Base-by-base conservation (phyloP, 2,888 invertebrate genomes). In the Deroplatys truncata region DNA sequence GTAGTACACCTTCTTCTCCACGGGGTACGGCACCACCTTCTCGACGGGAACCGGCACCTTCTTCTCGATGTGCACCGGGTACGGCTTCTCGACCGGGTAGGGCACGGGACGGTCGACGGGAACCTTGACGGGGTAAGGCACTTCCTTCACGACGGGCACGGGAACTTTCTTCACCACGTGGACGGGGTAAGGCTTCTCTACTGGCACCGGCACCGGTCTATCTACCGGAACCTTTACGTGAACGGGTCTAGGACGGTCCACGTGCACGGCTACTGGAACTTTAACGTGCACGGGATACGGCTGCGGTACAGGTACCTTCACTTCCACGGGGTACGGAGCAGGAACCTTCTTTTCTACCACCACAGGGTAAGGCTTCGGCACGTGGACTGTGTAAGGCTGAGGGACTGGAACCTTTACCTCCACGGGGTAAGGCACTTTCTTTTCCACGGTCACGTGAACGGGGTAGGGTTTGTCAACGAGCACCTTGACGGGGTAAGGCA, bases 81-180 rank as follows among this genome's bases (percentile, higher is more conserved):
- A 95, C 89, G 95, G 95, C 86, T 94, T 94, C 88, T 94, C 94
- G 5, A 95, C 93, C 90, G 93, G 93, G 10, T 97, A 97, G 92
- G 97, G 97, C 93, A 96, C 96, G 90, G 97, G 97, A 93, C 96
- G 95, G 93, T 97, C 97, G 82, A 95, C 95, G 5, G 95, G 95
- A 0, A 95, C 94, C 89, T 96, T 95, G 9, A 96, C 91, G 82
- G 91, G 91, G 88, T 90, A 90, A 16, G 91, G 91, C 88, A 95
- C 95, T n/a, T 95, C 96, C 92, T 95, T 96, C 91, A 96, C 96
- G 86, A 96, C 96, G 86, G 95, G 95, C 90, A 95, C 94, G 5
- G 96, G 95, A 82, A 94, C 93, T n/a, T 94, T 90, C 88, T 90
- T 90, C 86, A 90, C 91, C 25, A 91, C 91, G 20, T 86, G 89